These are phyloP conservation scores for Cydia fagiglandana DNA, from an alignment of 1,140 invertebrate genomes.

Conservation along the genomic window DNA sequence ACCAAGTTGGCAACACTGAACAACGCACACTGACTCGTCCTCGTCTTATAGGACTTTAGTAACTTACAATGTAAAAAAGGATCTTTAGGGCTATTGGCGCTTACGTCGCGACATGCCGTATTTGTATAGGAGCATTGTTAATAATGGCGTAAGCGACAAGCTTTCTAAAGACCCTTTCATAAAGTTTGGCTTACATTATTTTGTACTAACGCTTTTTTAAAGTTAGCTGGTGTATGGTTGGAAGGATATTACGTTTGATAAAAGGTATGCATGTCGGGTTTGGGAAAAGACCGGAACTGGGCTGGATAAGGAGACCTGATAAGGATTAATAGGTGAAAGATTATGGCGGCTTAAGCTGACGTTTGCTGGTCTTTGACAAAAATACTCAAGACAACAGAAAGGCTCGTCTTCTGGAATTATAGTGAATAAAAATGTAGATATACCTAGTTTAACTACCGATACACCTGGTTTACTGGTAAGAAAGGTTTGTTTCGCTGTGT, in stretches of 20 bases:
- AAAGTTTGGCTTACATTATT: neutral
- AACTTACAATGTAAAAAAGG: neutral
- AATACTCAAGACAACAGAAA: neutral
- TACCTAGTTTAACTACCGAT: too few relatives aligned
- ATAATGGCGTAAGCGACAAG: neutral
- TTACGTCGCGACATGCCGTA: neutral
- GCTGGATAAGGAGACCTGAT: neutral
- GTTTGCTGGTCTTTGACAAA: neutral
- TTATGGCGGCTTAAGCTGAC: neutral
- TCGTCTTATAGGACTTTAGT: neutral
- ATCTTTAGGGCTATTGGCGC: neutral
- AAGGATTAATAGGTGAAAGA: neutral
- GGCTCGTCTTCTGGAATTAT: neutral
- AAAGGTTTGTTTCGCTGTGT: neutral
- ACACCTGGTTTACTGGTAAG: too few relatives aligned
- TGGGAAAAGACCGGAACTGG: neutral
- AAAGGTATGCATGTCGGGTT: conserved; percentile 13
- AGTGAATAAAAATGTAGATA: too few relatives aligned
- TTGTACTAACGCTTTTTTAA: neutral
- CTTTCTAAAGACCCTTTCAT: neutral
- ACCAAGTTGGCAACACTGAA: too few relatives aligned
- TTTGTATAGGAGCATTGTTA: neutral
- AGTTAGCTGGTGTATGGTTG: neutral
- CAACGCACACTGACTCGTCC: neutral
- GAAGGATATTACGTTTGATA: conserved; percentile 8